phyloP scores from a whole-genome alignment of 2,888 invertebrate genomes.

The Hirtodrosophila histrioides region DNA sequence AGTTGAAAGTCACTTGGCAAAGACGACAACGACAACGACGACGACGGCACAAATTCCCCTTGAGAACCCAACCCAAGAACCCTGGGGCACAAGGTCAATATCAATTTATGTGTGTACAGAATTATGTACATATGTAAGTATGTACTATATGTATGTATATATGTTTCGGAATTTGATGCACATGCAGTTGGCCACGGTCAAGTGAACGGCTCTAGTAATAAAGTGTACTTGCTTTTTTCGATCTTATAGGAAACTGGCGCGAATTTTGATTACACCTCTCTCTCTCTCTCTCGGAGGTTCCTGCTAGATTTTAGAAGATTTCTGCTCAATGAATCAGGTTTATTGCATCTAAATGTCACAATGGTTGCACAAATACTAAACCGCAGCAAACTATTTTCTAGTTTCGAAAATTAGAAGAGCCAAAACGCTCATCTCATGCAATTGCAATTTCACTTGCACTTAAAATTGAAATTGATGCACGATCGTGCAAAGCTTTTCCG shows the following conservation, averaged over 20 bases:
- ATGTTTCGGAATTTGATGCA: no score
- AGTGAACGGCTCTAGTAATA: conserved; percentile 1
- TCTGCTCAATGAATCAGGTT: not conserved
- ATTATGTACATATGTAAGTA: not conserved
- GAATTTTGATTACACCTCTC: conserved; percentile 6
- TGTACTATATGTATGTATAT: no score
- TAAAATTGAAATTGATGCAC: conserved; percentile 34
- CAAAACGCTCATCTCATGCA: conserved; percentile 23
- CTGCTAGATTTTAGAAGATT: not conserved
- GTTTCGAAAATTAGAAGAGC: conserved; percentile 21
- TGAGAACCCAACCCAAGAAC: not conserved
- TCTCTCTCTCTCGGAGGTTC: not conserved
- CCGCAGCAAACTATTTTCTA: conserved; percentile 20
- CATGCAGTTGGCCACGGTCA: conserved; percentile 17
- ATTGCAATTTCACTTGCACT: conserved; percentile 3
- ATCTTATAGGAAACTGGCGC: not conserved
- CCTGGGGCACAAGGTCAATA: conserved; percentile 32
- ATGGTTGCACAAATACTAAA: conserved; percentile 53
- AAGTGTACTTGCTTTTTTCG: conserved; percentile 28
- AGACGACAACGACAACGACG: not conserved
- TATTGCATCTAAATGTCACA: conserved; percentile 39
- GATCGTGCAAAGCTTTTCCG: conserved; percentile 54
- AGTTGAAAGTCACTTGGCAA: conserved; percentile 2
- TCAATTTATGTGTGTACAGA: conserved; percentile 2
- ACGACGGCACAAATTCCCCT: conserved; percentile 1